Evolutionary conservation across 1,140 invertebrate genomes (phyloP), one percentile per base, ranked within the genome.

Genomic region (Batillaria attramentaria): DNA sequence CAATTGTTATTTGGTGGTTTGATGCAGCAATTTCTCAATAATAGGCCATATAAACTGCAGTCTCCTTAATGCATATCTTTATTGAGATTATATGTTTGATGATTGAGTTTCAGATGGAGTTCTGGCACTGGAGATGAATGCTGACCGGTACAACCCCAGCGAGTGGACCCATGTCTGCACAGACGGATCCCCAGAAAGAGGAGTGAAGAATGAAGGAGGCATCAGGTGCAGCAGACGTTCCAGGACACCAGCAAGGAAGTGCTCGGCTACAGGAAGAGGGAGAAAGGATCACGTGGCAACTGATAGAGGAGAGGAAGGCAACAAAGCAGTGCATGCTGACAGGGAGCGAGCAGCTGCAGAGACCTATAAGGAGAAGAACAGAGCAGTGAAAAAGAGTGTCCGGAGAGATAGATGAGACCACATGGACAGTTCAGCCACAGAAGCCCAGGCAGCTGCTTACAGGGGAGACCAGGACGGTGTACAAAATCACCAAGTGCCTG

Each of bases 1-100:
- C 3, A 94, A 94, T 93, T 92, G n/a, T n/a, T 54, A 16, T 54
- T 1, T n/a, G 50, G n/a, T n/a, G n/a, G n/a, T n/a, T n/a, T n/a
- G n/a, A n/a, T n/a, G n/a, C n/a, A n/a, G n/a, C n/a, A n/a, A n/a
- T n/a, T n/a, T n/a, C n/a, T n/a, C n/a, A n/a, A n/a, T n/a, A n/a
- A n/a, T n/a, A n/a, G n/a, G n/a, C n/a, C n/a, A n/a, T n/a, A n/a
- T n/a, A n/a, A n/a, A n/a, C n/a, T n/a, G n/a, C n/a, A n/a, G n/a
- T n/a, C n/a, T n/a, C n/a, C n/a, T n/a, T n/a, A n/a, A n/a, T n/a
- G n/a, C n/a, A n/a, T n/a, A n/a, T n/a, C n/a, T n/a, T n/a, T n/a
- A n/a, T n/a, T n/a, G n/a, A n/a, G n/a, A n/a, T n/a, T n/a, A n/a
- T n/a, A n/a, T n/a, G n/a, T n/a, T n/a, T n/a, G n/a, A n/a, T n/a